Conservation (phyloP, 2,113 vertebrate species). For the Phaethon lepturus region DNA sequence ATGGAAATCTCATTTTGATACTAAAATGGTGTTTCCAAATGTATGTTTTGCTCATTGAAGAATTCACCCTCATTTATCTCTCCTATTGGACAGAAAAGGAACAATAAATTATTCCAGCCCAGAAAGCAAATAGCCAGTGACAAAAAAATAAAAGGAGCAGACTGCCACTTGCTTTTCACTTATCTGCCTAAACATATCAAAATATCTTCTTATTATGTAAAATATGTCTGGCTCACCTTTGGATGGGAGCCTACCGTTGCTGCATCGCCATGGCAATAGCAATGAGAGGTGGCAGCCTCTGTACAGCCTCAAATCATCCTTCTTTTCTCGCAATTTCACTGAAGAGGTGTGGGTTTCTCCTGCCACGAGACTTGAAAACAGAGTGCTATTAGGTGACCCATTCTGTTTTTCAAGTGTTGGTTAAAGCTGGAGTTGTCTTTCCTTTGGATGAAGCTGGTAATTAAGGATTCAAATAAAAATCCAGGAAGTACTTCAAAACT, state of each 20-base stretch:
- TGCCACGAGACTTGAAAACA: neutral
- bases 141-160: neutral
- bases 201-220: neutral
- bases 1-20: conserved; percentile 72
- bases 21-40: conserved; percentile 65
- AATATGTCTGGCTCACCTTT: neutral
- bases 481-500: neutral
- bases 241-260: neutral
- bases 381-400: neutral
- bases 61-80: conserved; percentile 55
- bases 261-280: neutral
- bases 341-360: neutral
- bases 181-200: neutral
- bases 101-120: conserved; percentile 51
- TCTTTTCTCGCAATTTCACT: neutral
- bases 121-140: conserved; percentile 36
- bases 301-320: neutral
- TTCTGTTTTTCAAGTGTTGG: neutral
- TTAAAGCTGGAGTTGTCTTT: neutral
- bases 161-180: conserved; percentile 39
- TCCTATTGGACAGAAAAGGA: conserved; percentile 32
- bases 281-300: neutral
- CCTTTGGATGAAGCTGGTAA: neutral
- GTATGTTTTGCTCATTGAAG: conserved; percentile 43
- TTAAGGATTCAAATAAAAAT: neutral